Conservation (phyloP, 2,888 invertebrate species). For the Silvanus unidentatus region DNA sequence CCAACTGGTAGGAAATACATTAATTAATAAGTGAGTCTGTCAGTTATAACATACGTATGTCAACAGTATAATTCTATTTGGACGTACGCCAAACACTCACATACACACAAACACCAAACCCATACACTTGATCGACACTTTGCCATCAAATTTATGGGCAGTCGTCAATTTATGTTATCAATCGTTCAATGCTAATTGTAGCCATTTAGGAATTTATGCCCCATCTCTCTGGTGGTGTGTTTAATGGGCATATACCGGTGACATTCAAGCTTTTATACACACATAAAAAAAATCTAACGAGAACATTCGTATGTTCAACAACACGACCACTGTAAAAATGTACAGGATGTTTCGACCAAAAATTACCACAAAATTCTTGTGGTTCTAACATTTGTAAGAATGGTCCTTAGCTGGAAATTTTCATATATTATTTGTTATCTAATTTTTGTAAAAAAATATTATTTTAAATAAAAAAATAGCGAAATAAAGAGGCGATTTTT, state of each 20-base stretch:
- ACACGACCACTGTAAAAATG: neutral
- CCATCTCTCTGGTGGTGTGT: slow-evolving; percentile 17
- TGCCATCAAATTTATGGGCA: slow-evolving; percentile 30
- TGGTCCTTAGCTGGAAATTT: too few relatives aligned
- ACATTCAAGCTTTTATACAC: too few relatives aligned
- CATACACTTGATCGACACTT: slow-evolving; percentile 34
- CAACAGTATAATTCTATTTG: slow-evolving; percentile 19
- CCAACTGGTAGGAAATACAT: too few relatives aligned
- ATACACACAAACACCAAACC: slow-evolving; percentile 5
- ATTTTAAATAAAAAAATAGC: too few relatives aligned
- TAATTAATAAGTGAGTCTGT: too few relatives aligned
- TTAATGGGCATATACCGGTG: slow-evolving; percentile 23
- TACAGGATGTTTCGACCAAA: too few relatives aligned
- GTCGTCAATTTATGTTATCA: slow-evolving; percentile 28
- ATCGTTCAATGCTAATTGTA: slow-evolving; percentile 34
- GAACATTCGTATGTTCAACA: slow-evolving; percentile 6
- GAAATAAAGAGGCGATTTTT: too few relatives aligned
- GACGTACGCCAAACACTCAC: slow-evolving; percentile 15
- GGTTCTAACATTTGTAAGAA: too few relatives aligned
- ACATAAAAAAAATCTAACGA: slow-evolving; percentile 10
- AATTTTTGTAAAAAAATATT: too few relatives aligned
- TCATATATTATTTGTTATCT: too few relatives aligned
- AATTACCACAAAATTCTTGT: too few relatives aligned
- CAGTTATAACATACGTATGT: neutral
- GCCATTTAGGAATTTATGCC: slow-evolving; percentile 33